Percentiles rank a stretch among this genome's conserved stretches.
These are phyloP conservation scores for Plotosus lineatus DNA, from an alignment of 2,113 vertebrate genomes.

Conservation along the genomic window DNA sequence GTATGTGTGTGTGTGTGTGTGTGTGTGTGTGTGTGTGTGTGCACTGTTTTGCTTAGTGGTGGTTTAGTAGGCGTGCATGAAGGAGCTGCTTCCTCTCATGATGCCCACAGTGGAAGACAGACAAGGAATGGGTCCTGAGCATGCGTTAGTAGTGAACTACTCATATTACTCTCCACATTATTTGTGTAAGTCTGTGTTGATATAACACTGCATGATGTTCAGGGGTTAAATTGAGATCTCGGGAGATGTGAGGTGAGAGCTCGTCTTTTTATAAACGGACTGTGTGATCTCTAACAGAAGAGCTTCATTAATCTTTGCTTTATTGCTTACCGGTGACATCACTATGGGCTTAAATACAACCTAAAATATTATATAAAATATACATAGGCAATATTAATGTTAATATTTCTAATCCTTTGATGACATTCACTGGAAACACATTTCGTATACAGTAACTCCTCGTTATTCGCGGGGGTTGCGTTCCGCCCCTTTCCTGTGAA, in stretches of 20 bases:
- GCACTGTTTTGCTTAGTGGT: constrained; percentile 29
- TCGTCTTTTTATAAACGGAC: neutral
- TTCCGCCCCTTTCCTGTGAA: no score
- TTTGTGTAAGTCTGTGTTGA: neutral
- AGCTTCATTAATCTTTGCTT: neutral
- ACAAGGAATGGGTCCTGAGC: constrained; percentile 38
- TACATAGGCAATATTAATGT: no score
- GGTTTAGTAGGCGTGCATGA: constrained; percentile 21
- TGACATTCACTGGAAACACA: no score
- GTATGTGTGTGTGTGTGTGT: constrained; percentile 16
- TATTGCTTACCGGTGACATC: no score
- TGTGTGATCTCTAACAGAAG: neutral
- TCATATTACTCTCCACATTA: constrained; percentile 2
- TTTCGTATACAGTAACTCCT: no score
- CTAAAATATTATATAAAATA: no score
- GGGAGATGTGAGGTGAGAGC: neutral
- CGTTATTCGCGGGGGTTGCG: no score
- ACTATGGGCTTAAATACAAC: no score
- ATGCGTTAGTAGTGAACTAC: constrained; percentile 30
- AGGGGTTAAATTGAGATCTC: constrained; percentile 5
- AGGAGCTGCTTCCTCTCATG: constrained; percentile 43
- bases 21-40: constrained; percentile 35
- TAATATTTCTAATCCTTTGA: no score
- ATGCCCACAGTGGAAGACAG: constrained; percentile 37
- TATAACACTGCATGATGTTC: neutral